Evolutionary conservation across 2,113 vertebrate genomes (phyloP).

Genomic region (Phrynosoma platyrhinos): DNA sequence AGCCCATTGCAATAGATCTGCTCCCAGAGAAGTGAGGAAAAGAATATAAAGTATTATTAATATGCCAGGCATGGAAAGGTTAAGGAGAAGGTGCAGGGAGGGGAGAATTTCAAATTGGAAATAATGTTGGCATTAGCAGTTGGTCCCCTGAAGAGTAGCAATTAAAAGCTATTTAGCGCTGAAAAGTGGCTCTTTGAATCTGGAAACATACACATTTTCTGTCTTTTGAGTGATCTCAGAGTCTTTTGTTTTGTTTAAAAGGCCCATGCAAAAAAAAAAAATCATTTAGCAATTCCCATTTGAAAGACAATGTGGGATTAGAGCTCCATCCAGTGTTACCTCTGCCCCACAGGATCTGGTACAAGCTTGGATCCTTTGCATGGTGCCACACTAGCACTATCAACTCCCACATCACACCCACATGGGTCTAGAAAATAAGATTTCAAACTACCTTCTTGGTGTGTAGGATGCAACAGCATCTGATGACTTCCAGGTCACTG

Average conservation of each 20-base stretch:
- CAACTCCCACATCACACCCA: background rate
- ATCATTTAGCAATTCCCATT: background rate
- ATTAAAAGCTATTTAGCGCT: constrained; percentile 4
- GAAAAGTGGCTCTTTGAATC: background rate
- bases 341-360: background rate
- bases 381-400: background rate
- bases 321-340: background rate
- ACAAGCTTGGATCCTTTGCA: background rate
- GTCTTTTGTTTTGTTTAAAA: background rate
- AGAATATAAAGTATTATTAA: rapidly evolving
- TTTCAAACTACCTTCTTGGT: no score
- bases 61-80: background rate
- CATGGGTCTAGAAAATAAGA: background rate
- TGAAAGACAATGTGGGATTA: background rate
- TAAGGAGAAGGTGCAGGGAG: background rate
- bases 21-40: background rate
- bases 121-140: background rate
- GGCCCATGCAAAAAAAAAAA: background rate
- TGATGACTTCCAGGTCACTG: no score
- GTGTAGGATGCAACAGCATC: no score
- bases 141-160: background rate
- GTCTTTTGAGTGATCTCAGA: background rate
- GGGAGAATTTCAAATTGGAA: rapidly evolving
- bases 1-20: background rate
- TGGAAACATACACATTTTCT: background rate